Percentiles rank a stretch among this genome's conserved stretches.
Evolutionary conservation across 2,888 invertebrate genomes (phyloP).

Genomic region (Dryobotodes eremita): DNA sequence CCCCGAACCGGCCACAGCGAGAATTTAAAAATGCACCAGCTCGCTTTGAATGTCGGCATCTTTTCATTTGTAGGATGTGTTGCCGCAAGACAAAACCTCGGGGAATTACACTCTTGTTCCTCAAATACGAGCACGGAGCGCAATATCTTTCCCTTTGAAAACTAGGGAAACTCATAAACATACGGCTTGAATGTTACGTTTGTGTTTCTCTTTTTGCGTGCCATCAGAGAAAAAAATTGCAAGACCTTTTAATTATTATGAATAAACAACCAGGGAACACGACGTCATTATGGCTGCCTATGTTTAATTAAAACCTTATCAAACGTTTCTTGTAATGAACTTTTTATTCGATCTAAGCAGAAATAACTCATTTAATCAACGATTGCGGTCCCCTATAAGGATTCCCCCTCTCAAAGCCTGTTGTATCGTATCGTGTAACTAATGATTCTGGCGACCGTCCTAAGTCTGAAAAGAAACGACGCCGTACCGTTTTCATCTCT

Average conservation of each 20-base stretch:
- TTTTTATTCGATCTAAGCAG: constrained; percentile 41
- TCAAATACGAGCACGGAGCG: constrained; percentile 85
- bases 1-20: constrained; percentile 73
- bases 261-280: constrained; percentile 33
- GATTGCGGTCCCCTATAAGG: constrained; percentile 40
- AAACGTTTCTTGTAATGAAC: constrained; percentile 30
- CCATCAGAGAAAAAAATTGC: constrained; percentile 72
- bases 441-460: constrained; percentile 71
- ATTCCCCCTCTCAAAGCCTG: constrained; percentile 46
- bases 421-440: constrained; percentile 75
- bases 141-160: constrained; percentile 88
- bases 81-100: constrained; percentile 88
- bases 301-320: constrained; percentile 58
- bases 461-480: constrained; percentile 75
- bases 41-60: constrained; percentile 84
- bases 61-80: constrained; percentile 86
- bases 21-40: constrained; percentile 86
- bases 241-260: constrained; percentile 64
- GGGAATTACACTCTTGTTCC: constrained; percentile 88
- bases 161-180: constrained; percentile 85
- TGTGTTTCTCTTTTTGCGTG: constrained; percentile 76
- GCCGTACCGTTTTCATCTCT: constrained; percentile 78
- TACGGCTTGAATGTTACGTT: constrained; percentile 82
- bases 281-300: constrained; percentile 24
- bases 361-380: constrained; percentile 56